A percentile compares a stretch with the other conserved stretches of the same genome.
These are phyloP conservation scores for Caenorhabditis zanzibari DNA, from an alignment of 2,888 invertebrate species.

Conservation along the genomic window DNA sequence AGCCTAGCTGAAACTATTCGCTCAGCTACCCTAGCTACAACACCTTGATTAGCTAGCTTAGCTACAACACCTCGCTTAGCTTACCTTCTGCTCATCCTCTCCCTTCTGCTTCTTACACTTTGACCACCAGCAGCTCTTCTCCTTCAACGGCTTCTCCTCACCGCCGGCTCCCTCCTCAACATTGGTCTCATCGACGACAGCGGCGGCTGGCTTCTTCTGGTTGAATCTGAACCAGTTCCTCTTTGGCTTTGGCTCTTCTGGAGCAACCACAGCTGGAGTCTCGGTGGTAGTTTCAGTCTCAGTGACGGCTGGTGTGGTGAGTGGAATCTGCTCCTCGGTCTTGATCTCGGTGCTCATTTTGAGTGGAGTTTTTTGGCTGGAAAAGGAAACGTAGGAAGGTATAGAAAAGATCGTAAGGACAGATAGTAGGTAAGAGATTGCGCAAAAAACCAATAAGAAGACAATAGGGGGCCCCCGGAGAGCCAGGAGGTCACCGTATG, in stretches of 20 bases:
- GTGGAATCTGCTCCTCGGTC: slow-evolving; percentile 77
- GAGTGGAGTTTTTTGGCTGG: not conserved
- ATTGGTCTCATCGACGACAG: slow-evolving; percentile 47
- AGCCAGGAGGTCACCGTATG: slow-evolving; percentile 31
- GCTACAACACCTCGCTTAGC: not conserved
- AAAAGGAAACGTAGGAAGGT: not conserved
- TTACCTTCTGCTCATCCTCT: slow-evolving; percentile 69
- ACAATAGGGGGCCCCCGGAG: not conserved
- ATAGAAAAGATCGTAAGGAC: not conserved
- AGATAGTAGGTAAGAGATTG: not conserved
- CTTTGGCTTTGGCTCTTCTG: slow-evolving; percentile 64
- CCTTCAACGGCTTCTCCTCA: slow-evolving; percentile 40
- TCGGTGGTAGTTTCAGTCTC: slow-evolving; percentile 34
- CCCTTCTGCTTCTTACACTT: slow-evolving; percentile 63
- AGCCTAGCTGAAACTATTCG: too few species aligned
- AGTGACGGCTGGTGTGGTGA: slow-evolving; percentile 71
- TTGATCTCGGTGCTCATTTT: slow-evolving; percentile 68
- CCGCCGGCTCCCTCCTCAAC: slow-evolving; percentile 57
- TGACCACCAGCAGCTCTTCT: slow-evolving; percentile 66
- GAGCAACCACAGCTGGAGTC: slow-evolving; percentile 41
- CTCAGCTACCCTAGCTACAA: too few species aligned
- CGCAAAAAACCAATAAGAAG: slow-evolving; percentile 21
- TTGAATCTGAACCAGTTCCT: slow-evolving; percentile 65
- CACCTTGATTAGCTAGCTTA: too few species aligned
- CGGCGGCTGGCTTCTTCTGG: slow-evolving; percentile 65